Evolutionary conservation across 2,797 vertebrate genomes (phyloP).

Genomic region (Pampus argenteus): DNA sequence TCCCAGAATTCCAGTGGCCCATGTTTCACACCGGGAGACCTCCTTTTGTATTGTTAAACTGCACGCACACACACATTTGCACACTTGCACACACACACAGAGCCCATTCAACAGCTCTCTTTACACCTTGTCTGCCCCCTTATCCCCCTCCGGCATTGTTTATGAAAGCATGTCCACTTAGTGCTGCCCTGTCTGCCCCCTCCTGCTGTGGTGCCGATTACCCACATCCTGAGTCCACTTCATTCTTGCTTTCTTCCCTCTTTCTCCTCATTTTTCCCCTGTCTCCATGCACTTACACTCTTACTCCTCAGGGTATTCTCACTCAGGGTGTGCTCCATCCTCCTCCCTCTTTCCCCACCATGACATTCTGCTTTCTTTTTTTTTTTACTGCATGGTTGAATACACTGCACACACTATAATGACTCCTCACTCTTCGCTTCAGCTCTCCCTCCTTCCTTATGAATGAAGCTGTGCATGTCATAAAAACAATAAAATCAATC

Average conservation of each 20-base stretch:
- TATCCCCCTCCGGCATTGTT: slow-evolving; percentile 75
- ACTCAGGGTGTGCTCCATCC: slow-evolving; percentile 21
- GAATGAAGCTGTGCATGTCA: slow-evolving; percentile 69
- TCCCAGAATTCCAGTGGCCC: slow-evolving; percentile 67
- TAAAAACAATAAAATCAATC: slow-evolving; percentile 75
- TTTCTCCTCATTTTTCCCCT: slow-evolving; percentile 43
- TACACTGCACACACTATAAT: slow-evolving; percentile 33
- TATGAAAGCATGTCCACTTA: slow-evolving; percentile 81
- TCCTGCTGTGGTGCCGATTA: slow-evolving; percentile 73
- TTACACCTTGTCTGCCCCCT: slow-evolving; percentile 75
- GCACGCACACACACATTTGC: slow-evolving; percentile 8
- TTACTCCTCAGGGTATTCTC: slow-evolving; percentile 50
- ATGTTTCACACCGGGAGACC: slow-evolving; percentile 70
- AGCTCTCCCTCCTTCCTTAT: slow-evolving; percentile 36
- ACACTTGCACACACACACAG: slow-evolving; percentile 31
- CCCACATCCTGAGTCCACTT: slow-evolving; percentile 79
- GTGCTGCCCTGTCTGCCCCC: slow-evolving; percentile 70
- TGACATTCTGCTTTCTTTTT: slow-evolving; percentile 56
- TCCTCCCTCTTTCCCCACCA: slow-evolving; percentile 29
- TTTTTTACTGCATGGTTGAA: slow-evolving; percentile 24
- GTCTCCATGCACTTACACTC: slow-evolving; percentile 46
- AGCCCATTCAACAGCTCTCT: slow-evolving; percentile 64
- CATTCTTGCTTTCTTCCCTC: slow-evolving; percentile 29
- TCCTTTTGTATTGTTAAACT: slow-evolving; percentile 56
- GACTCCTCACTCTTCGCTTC: slow-evolving; percentile 23